phyloP scores from a whole-genome alignment of 2,888 invertebrate genomes.

The Oasisia sp. region DNA sequence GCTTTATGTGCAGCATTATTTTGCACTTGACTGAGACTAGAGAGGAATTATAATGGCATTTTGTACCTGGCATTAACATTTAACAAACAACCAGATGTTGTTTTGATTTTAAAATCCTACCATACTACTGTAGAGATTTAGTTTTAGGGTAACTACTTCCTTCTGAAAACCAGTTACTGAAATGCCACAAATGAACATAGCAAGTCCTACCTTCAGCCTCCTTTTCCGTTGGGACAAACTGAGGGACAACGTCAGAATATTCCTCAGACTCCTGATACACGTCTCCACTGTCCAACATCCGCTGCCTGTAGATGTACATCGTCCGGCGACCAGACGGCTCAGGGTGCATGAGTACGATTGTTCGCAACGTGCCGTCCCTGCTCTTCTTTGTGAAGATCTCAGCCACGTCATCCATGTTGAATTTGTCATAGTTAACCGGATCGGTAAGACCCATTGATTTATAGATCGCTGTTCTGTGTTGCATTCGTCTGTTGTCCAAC shows the following conservation, averaged over 20 bases:
- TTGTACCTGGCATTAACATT: too few species aligned
- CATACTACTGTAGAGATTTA: too few species aligned
- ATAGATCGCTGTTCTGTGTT: background rate
- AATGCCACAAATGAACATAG: background rate
- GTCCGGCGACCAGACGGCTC: slow-evolving; percentile 35
- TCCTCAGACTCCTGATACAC: slow-evolving; percentile 32
- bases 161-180: background rate
- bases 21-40: too few species aligned
- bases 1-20: too few species aligned
- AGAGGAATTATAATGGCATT: too few species aligned
- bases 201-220: slow-evolving; percentile 14
- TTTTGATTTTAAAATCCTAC: too few species aligned
- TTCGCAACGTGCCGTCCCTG: slow-evolving; percentile 22
- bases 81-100: too few species aligned
- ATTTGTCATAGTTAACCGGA: slow-evolving; percentile 29
- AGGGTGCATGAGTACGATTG: slow-evolving; percentile 35
- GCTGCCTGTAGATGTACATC: slow-evolving; percentile 37
- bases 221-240: slow-evolving; percentile 27
- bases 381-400: slow-evolving; percentile 30
- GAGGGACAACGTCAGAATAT: slow-evolving; percentile 33
- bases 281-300: slow-evolving; percentile 27
- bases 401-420: slow-evolving; percentile 30
- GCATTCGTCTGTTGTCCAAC: background rate
- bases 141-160: too few species aligned
- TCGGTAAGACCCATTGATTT: slow-evolving; percentile 29